phyloP scores from a whole-genome alignment of 1,140 invertebrate genomes.

The Bombyx mori region DNA sequence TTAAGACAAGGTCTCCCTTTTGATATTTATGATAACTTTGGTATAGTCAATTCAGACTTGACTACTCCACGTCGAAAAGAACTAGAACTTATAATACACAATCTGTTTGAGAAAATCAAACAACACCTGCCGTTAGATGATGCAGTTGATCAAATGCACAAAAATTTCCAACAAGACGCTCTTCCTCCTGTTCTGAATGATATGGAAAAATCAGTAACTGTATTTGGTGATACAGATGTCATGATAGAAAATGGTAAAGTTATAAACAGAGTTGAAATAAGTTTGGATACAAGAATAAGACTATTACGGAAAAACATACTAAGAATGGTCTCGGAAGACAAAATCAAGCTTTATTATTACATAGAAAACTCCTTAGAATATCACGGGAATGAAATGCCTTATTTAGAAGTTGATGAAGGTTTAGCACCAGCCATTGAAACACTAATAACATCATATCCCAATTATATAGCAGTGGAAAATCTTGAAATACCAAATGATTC shows the following conservation, averaged over 20 bases:
- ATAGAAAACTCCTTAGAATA: conserved; percentile 88
- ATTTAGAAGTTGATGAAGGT: conserved; percentile 79
- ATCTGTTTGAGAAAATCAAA: conserved; percentile 76
- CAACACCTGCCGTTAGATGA: conserved; percentile 82
- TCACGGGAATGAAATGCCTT: conserved; percentile 85
- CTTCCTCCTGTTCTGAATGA: conserved; percentile 84
- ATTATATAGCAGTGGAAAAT: conserved; percentile 79
- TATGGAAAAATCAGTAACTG: conserved; percentile 77
- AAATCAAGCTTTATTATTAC: conserved; percentile 82
- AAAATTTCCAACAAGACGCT: conserved; percentile 87
- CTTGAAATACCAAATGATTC: conserved; percentile 77
- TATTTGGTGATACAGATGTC: conserved; percentile 78
- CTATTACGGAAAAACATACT: conserved; percentile 79
- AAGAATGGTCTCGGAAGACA: conserved; percentile 78
- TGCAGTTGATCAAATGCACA: conserved; percentile 88
- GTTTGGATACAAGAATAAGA: conserved; percentile 78
- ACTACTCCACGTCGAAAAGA: conserved; percentile 63
- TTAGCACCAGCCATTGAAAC: conserved; percentile 78
- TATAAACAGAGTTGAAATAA: conserved; percentile 75
- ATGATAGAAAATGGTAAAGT: conserved; percentile 77
- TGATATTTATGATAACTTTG: conserved; percentile 82
- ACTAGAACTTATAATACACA: conserved; percentile 74
- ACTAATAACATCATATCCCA: conserved; percentile 82
- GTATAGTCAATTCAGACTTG: conserved; percentile 74
- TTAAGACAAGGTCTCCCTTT: conserved; percentile 87